Evolutionary conservation across 2,888 invertebrate species (phyloP), one percentile per base, ranked within the genome.

Genomic region (Sycophila texana): DNA sequence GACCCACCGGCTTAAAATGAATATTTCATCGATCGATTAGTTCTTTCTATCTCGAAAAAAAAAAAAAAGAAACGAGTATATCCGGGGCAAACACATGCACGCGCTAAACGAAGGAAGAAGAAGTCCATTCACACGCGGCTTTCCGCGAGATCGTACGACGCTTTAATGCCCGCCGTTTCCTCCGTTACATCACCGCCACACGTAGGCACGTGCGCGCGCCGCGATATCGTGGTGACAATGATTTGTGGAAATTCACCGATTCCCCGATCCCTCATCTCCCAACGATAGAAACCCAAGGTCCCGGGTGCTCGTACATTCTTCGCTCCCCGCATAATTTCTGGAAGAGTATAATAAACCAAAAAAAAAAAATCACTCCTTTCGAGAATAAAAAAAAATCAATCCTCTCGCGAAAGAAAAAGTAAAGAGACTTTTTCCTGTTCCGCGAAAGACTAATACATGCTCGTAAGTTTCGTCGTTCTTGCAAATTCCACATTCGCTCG

Each of bases 241-340:
- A 79, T 80, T 77, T 73, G 76, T 70, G 67, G 76, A 76, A 80
- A 75, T 53, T 72, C 30, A 39, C 13, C 22, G 65, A 10, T 7
- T 39, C 39, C 39, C 39, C 10, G 39, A 7, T 7, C 30, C 22
- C 49, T 16, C 22, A 66, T 26, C 12, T 58, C 67, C 16, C 57
- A 26, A 47, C 51, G 22, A 39, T 49, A 20, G 58, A 26, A 67
- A 39, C 10, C 39, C 39, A 39, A 39, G 39, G 39, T 7, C 39
- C 26, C 26, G 26, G 18, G 18, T 30, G 20, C 14, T 2, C 39
- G 57, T 12, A 18, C 18, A 1, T 58, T 10, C 20, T n/a, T 13
- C 26, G 18, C 16, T n/a, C 13, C 39, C 3, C 26, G 3, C 26
- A 26, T 1, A 26, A 26, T 26, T 26, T 26, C 3, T 3, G 26